Evolutionary conservation across 1,140 invertebrate species (phyloP).

Genomic region (Bombus turneri): DNA sequence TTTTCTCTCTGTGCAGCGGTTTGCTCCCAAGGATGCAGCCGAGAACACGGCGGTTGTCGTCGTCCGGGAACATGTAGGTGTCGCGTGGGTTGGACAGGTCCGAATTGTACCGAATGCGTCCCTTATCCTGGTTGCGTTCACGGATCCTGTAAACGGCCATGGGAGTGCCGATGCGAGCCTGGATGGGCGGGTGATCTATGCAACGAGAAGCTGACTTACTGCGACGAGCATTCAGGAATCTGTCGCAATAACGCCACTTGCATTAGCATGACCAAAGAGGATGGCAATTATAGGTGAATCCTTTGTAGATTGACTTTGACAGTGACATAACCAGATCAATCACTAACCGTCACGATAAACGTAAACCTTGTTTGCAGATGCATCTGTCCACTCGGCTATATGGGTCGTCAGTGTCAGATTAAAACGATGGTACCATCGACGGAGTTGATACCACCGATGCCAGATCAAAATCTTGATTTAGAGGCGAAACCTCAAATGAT

Average conservation of each 20-base stretch:
- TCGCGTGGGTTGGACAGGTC: constrained; percentile 93
- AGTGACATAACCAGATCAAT: no score
- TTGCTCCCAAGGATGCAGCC: constrained; percentile 91
- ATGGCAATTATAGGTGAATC: constrained; percentile 88
- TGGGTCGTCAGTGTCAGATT: constrained; percentile 79
- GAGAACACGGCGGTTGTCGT: constrained; percentile 92
- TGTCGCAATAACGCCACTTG: constrained; percentile 92
- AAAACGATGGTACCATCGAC: constrained; percentile 75
- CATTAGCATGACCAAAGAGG: constrained; percentile 88
- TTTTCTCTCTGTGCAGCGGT: constrained; percentile 85
- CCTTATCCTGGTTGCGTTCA: constrained; percentile 93
- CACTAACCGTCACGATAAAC: not conserved
- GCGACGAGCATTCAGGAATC: constrained; percentile 86
- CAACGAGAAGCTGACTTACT: constrained; percentile 92
- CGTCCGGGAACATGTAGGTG: constrained; percentile 91
- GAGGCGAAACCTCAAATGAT: constrained; percentile 29
- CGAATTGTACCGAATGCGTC: constrained; percentile 91
- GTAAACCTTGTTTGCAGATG: constrained; percentile 69
- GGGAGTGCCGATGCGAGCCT: constrained; percentile 92
- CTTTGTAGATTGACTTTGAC: not conserved
- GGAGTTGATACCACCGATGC: constrained; percentile 77
- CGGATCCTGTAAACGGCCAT: constrained; percentile 92
- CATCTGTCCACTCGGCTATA: constrained; percentile 77
- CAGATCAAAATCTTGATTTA: constrained; percentile 29
- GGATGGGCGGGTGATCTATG: constrained; percentile 95